Conservation (phyloP, 2,797 vertebrate genomes). For the Siniperca obscura region DNA sequence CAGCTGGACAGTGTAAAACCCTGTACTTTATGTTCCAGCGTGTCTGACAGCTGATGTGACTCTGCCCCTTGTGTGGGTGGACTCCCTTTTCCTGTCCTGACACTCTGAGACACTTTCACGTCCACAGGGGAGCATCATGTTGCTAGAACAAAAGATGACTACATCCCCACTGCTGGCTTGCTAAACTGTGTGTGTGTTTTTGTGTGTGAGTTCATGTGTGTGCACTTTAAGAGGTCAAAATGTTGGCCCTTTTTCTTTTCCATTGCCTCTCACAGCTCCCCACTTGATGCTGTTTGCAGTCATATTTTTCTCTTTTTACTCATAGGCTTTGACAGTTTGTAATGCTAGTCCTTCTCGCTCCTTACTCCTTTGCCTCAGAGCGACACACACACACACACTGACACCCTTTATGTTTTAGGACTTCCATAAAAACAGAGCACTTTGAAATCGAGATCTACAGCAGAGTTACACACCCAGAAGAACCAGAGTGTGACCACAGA, state of each 20-base stretch:
- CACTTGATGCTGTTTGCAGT: conserved; percentile 34
- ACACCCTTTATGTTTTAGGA: conserved; percentile 52
- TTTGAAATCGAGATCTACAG: conserved; percentile 60
- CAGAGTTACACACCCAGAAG: conserved; percentile 33
- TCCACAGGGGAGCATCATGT: conserved; percentile 72
- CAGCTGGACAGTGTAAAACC: conserved; percentile 67
- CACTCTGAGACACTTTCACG: conserved; percentile 61
- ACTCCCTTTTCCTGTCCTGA: conserved; percentile 72
- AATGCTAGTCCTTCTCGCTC: conserved; percentile 20
- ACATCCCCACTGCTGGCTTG: conserved; percentile 48
- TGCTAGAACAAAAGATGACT: conserved; percentile 72
- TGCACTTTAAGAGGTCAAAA: conserved; percentile 18
- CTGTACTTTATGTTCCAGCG: conserved; percentile 61
- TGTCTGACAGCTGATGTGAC: conserved; percentile 70
- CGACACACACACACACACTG: conserved; percentile 27
- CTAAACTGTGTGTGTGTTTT: conserved; percentile 20
- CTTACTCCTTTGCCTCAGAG: conserved; percentile 6
- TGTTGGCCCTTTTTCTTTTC: conserved; percentile 16
- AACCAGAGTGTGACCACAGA: conserved; percentile 22
- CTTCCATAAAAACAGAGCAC: conserved; percentile 46
- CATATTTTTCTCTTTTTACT: conserved; percentile 32
- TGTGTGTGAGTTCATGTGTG: neutral
- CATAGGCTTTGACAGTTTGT: conserved; percentile 41
- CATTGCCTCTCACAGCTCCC: conserved; percentile 20
- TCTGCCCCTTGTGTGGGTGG: conserved; percentile 67